A percentile compares a stretch with the other conserved stretches of the same genome.
Conservation (phyloP, 2,888 invertebrate genomes). For the Amiota mariae region DNA sequence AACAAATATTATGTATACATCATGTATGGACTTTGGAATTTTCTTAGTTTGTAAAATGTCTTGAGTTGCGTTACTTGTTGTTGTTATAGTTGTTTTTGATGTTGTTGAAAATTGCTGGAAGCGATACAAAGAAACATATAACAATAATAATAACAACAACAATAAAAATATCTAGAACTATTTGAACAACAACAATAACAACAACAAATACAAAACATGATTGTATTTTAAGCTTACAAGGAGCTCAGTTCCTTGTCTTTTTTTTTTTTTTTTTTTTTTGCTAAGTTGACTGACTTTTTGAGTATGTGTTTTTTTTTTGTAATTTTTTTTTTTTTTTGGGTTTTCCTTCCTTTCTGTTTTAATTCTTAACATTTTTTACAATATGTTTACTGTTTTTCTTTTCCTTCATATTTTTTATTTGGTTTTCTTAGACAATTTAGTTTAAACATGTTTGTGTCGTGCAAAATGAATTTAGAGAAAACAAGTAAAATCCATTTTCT, state of each 20-base stretch:
- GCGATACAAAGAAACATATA: background rate
- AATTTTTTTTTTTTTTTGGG: too few relatives aligned
- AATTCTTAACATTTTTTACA: background rate
- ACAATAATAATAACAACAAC: background rate
- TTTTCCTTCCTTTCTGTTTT: background rate
- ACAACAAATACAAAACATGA: constrained; percentile 9
- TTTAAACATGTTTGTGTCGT: too few relatives aligned
- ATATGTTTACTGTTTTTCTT: background rate
- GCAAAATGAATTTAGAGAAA: too few relatives aligned
- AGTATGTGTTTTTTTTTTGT: background rate
- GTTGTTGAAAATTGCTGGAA: constrained; percentile 15
- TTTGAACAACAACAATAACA: constrained; percentile 8
- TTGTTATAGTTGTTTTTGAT: too few relatives aligned
- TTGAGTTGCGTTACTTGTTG: background rate
- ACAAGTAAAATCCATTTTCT: constrained; percentile 3
- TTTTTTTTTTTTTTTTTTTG: background rate
- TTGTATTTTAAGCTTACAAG: constrained; percentile 21
- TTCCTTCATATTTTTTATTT: background rate
- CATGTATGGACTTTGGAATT: background rate
- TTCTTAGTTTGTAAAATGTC: background rate
- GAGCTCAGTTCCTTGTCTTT: background rate
- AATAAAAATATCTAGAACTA: background rate
- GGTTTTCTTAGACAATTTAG: too few relatives aligned
- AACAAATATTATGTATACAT: constrained; percentile 17
- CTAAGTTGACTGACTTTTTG: constrained; percentile 14